A percentile compares a stretch with the other conserved stretches of the same genome.
Evolutionary conservation across 2,888 invertebrate species (phyloP).

Genomic region (Baccha elongata): DNA sequence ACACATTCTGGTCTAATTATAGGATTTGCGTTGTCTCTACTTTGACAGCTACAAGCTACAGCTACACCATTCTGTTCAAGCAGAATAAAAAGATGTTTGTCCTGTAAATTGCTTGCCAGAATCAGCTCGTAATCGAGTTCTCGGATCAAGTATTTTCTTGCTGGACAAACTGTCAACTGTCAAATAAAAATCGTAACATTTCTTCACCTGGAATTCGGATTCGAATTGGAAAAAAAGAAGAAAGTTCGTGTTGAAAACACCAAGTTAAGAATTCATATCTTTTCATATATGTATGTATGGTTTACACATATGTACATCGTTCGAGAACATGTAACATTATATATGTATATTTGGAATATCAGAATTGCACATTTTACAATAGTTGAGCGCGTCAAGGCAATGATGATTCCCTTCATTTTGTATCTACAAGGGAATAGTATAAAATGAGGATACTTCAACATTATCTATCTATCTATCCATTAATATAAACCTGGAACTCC

Average conservation of each 20-base stretch:
- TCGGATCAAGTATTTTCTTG: neutral
- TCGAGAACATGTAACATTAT: neutral
- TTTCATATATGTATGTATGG: neutral
- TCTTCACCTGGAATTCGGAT: slow-evolving; percentile 2
- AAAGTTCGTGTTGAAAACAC: neutral
- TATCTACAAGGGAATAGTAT: slow-evolving; percentile 26
- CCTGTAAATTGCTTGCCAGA: too few relatives aligned
- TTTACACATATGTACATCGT: slow-evolving; percentile 22
- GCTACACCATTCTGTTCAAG: too few relatives aligned
- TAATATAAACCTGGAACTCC: slow-evolving; percentile 25
- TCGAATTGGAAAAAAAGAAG: slow-evolving; percentile 6
- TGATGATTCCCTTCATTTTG: slow-evolving; percentile 41
- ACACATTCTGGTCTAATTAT: too few relatives aligned
- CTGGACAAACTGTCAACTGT: neutral
- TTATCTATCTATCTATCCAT: neutral
- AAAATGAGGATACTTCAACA: neutral
- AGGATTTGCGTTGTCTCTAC: too few relatives aligned
- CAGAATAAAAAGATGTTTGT: too few relatives aligned
- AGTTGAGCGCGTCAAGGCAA: slow-evolving; percentile 41
- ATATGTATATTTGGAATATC: slow-evolving; percentile 33
- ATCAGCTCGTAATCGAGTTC: too few relatives aligned
- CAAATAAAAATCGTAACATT: neutral
- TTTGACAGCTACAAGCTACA: too few relatives aligned
- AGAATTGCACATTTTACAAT: slow-evolving; percentile 64
- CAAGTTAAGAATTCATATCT: neutral